Evolutionary conservation across 2,888 invertebrate species (phyloP), one percentile per base, ranked within the genome.

Genomic region (Phyto melanocephala): DNA sequence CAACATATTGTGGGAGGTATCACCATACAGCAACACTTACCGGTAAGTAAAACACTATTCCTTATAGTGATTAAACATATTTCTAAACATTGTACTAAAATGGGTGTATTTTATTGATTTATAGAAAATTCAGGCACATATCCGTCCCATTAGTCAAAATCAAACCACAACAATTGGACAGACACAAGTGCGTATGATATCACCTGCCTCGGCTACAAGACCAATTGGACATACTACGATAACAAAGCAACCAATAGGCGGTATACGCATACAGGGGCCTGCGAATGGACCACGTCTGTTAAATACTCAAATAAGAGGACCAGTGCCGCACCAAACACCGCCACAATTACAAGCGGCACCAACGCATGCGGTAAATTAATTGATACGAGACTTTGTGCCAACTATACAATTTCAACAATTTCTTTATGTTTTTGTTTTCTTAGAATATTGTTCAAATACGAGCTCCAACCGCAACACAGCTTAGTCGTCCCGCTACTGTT

Each of bases 101-200:
- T 35, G 13, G 13, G 5, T 68, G 17, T 15, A 42, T 52, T 37
- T 33, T 1, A 42, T 1, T 67, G 45, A 47, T 68, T 24, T 45
- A 35, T 75, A 91, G 91, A 90, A 90, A 91, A 91, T 91, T 70
- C 91, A 91, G 87, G 90, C 92, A 87, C 92, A 93, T 90, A 92
- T 92, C 90, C 92, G 93, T 89, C 91, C 91, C 81, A 90, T 92
- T 81, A 92, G 92, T 89, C 92, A 92, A 84, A 90, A 86, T 84
- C 92, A 92, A 81, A 91, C 93, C 65, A 92, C 93, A 74, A 92
- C 93, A 68, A 92, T 93, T 87, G 91, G 91, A 83, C 91, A 91
- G 86, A 91, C 91, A 60, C 94, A 94, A 90, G 93, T 95, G 85
- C 92, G 94, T 86, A 93, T 95, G 87, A 93, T 94, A 88, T 91